A percentile compares a stretch with the other conserved stretches of the same genome.
phyloP scores from a whole-genome alignment of 1,140 invertebrate genomes.

The Helicorthomorpha holstii region DNA sequence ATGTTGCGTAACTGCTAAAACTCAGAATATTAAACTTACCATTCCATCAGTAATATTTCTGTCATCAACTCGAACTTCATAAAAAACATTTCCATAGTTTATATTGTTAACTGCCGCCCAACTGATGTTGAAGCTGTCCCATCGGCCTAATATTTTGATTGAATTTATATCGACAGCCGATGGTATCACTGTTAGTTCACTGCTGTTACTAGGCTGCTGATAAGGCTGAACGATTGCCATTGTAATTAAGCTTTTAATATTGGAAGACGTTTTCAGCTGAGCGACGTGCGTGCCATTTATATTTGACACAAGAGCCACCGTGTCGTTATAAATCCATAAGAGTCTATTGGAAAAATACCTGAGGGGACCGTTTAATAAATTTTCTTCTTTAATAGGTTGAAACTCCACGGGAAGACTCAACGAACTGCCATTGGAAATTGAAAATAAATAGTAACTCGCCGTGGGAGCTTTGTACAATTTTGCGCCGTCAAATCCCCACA shows the following conservation, averaged over 20 bases:
- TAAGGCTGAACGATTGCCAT: conserved; percentile 52
- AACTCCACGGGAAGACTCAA: no score
- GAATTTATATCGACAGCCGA: conserved; percentile 39
- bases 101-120: conserved; percentile 53
- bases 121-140: conserved; percentile 55
- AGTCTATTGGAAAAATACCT: conserved; percentile 60
- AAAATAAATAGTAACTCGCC: neutral
- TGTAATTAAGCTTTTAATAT: conserved; percentile 40
- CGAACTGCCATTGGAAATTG: no score
- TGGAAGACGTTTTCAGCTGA: conserved; percentile 39
- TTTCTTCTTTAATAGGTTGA: no score
- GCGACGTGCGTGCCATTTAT: conserved; percentile 54
- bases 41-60: neutral
- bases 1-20: no score
- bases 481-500: conserved; percentile 52
- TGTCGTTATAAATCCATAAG: conserved; percentile 60
- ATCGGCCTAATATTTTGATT: conserved; percentile 47
- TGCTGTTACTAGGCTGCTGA: conserved; percentile 35
- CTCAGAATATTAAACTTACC: no score
- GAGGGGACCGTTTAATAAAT: conserved; percentile 38
- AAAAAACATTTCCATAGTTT: conserved; percentile 64
- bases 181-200: conserved; percentile 42
- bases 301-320: conserved; percentile 58
- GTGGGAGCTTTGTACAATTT: conserved; percentile 32
- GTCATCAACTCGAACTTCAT: conserved; percentile 49